Evolutionary conservation across 2,797 vertebrate species (phyloP).

Genomic region (Siniperca undulata): DNA sequence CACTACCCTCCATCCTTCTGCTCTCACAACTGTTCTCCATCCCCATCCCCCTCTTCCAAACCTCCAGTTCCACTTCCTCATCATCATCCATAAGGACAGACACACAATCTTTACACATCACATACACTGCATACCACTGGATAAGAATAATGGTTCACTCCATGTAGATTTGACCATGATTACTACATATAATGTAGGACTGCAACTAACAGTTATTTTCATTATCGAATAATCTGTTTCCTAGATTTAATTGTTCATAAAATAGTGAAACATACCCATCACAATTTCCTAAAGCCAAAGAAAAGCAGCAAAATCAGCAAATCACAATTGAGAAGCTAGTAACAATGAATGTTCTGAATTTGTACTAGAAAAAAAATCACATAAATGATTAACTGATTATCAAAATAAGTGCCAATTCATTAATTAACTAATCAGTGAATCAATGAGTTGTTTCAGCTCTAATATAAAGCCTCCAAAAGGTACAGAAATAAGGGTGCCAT

Average conservation of each 20-base stretch:
- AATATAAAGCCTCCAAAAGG: background rate
- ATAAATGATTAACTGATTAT: no score
- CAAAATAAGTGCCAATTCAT: no score
- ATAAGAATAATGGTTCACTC: conserved; percentile 50
- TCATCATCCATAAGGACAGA: conserved; percentile 52
- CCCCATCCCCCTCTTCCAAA: conserved; percentile 55
- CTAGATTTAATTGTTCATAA: background rate
- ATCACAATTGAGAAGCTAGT: background rate
- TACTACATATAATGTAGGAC: background rate
- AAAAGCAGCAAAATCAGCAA: background rate
- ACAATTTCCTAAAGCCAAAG: background rate
- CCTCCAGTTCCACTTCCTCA: conserved; percentile 44
- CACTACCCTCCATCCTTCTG: conserved; percentile 44
- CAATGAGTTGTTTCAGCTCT: background rate
- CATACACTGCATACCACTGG: conserved; percentile 30
- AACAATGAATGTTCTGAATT: background rate
- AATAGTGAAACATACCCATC: background rate
- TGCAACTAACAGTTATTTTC: background rate
- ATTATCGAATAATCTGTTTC: background rate
- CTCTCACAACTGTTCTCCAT: conserved; percentile 27
- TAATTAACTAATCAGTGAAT: background rate
- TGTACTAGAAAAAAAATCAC: no score
- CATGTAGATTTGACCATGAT: conserved; percentile 12
- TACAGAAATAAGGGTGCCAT: background rate
- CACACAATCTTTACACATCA: conserved; percentile 41